A percentile compares a stretch with the other conserved stretches of the same genome.
phyloP scores from a whole-genome alignment of 2,113 vertebrate genomes.

The Urocitellus parryii region DNA sequence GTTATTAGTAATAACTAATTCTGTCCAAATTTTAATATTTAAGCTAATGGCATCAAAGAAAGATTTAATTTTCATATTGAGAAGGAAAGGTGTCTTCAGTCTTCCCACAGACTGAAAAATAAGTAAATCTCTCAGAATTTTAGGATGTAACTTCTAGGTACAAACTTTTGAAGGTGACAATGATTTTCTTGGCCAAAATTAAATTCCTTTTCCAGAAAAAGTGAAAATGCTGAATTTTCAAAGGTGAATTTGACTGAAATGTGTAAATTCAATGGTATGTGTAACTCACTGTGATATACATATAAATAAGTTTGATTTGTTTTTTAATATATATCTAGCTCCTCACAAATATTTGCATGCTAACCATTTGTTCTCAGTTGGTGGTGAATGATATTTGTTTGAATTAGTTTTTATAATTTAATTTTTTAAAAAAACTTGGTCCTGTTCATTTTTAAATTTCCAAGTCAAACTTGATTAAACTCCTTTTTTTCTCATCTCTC shows the following conservation, averaged over 20 bases:
- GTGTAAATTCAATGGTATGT: neutral
- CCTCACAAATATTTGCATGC: neutral
- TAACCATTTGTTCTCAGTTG: neutral
- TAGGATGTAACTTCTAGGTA: neutral
- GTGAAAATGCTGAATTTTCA: conserved; percentile 9
- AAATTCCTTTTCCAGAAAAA: neutral
- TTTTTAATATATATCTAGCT: neutral
- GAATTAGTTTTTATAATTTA: neutral
- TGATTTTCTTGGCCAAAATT: neutral
- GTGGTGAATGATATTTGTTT: neutral
- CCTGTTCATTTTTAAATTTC: neutral
- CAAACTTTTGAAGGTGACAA: neutral
- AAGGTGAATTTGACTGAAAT: neutral
- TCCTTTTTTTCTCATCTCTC: neutral
- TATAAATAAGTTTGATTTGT: neutral
- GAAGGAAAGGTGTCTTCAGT: neutral
- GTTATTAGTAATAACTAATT: conserved; percentile 28
- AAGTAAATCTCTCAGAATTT: neutral
- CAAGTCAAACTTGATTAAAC: conserved; percentile 4
- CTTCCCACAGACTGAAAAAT: neutral
- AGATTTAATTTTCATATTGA: neutral
- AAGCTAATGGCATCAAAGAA: conserved; percentile 19
- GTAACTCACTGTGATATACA: neutral
- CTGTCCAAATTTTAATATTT: conserved; percentile 32
- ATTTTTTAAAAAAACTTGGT: neutral